phyloP scores from a whole-genome alignment of 1,140 invertebrate genomes.

The Lordiphosa collinella region DNA sequence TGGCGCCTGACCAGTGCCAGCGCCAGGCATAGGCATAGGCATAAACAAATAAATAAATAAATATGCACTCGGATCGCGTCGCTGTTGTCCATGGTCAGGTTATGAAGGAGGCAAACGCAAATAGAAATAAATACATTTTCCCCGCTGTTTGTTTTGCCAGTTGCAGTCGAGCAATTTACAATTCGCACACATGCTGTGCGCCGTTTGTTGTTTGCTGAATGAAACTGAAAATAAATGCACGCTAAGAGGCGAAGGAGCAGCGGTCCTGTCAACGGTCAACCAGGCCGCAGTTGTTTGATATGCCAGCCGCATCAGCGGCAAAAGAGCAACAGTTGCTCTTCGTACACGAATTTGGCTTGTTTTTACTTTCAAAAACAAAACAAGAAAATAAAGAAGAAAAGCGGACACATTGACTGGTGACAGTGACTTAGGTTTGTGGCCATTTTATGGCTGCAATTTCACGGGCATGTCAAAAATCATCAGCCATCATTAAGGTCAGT shows the following conservation, averaged over 20 bases:
- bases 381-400: neutral
- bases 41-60: constrained; percentile 67
- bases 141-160: constrained; percentile 69
- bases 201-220: constrained; percentile 43
- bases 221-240: constrained; percentile 75
- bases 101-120: constrained; percentile 59
- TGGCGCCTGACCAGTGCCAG: constrained; percentile 39
- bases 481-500: constrained; percentile 70
- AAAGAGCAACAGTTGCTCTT: constrained; percentile 37
- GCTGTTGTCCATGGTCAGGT: constrained; percentile 22
- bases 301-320: constrained; percentile 35
- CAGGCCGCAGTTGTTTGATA: constrained; percentile 69
- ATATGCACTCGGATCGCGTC: constrained; percentile 22
- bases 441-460: constrained; percentile 61
- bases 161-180: constrained; percentile 63
- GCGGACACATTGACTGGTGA: constrained; percentile 3
- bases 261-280: constrained; percentile 65
- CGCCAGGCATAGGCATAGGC: constrained; percentile 32
- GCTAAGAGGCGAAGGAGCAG: constrained; percentile 36
- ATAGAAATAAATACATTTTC: constrained; percentile 61
- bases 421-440: constrained; percentile 3
- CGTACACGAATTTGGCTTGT: constrained; percentile 44
- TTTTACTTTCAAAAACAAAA: constrained; percentile 57
- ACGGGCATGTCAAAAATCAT: constrained; percentile 59
- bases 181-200: constrained; percentile 72